Evolutionary conservation across 2,888 invertebrate genomes (phyloP).

Genomic region (Rutpela maculata): DNA sequence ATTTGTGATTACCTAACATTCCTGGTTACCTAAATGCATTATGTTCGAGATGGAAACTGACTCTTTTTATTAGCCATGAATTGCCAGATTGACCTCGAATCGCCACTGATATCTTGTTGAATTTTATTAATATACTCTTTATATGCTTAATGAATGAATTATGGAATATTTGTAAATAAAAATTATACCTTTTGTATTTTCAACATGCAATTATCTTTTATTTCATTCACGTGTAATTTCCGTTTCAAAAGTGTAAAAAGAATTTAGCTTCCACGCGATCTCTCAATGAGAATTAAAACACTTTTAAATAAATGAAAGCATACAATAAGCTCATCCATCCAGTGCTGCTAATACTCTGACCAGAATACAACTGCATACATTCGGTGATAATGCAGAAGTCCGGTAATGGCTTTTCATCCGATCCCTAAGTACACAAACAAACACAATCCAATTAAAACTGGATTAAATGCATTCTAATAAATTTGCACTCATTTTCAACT

Average conservation of each 20-base stretch:
- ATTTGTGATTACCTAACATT: too few species aligned
- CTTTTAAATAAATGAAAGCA: not conserved
- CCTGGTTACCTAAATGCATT: too few species aligned
- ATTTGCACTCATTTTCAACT: not conserved
- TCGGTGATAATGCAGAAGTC: slow-evolving; percentile 17
- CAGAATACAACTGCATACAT: slow-evolving; percentile 3
- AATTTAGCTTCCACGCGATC: not conserved
- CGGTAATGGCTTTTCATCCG: slow-evolving; percentile 18
- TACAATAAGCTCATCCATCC: not conserved
- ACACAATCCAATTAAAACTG: slow-evolving; percentile 18
- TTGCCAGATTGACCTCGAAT: too few species aligned
- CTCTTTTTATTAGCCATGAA: too few species aligned
- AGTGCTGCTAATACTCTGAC: not conserved
- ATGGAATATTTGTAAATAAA: too few species aligned
- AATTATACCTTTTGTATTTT: too few species aligned
- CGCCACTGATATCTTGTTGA: too few species aligned
- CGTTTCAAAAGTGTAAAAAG: not conserved
- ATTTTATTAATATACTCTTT: too few species aligned
- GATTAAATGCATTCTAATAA: slow-evolving; percentile 20
- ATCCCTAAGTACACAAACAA: slow-evolving; percentile 6
- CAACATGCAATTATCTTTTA: too few species aligned
- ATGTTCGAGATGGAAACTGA: too few species aligned
- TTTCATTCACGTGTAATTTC: not conserved
- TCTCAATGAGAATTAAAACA: not conserved
- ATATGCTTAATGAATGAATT: too few species aligned